Base-by-base conservation (phyloP, 2,797 vertebrate species). In the Clarias platycephalus region DNA sequence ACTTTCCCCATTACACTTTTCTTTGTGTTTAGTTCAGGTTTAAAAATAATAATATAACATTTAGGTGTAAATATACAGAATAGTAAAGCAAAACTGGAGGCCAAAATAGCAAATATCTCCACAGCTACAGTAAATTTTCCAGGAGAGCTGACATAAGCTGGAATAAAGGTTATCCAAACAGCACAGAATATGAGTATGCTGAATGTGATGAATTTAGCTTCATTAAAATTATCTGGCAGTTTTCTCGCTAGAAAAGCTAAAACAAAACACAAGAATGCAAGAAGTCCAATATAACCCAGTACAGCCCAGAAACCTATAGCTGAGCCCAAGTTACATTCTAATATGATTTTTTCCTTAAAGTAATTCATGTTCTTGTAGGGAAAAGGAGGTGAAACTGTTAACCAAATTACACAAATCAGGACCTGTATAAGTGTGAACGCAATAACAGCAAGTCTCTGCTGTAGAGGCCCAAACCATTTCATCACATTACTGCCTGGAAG, bases 391-490 rank as follows among this genome's bases (percentile, higher is more conserved):
- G 88, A 86, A 74, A 90, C 70, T 28, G 84, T 92, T 83, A 92
- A 71, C 90, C 91, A 92, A 3, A 91, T 10, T 0, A 88, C 71
- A 88, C 91, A 92, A 37, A 91, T 91, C 2, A 91, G 3, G 37
- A 91, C 87, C 20, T 92, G 88, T 83, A 93, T 86, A 2, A 93
- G 49, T 16, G 93, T 93, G 15, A 94, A 93, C 0, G 5, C 78
- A 84, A 94, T 57, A 28, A 95, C 93, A 76, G 90, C 92, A 81
- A 94, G 87, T 88, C 93, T 92, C 81, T 95, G 94, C 84, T 94
- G 93, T 78, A 55, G 18, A 78, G 91, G 93, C 5, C 94, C 94
- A 85, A 95, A 95, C 93, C 93, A 94, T 87, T 94, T 95, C 92
- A 94, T 94, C 7, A 92, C 24, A 87, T 92, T 91, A 77, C 76